Evolutionary conservation across 2,888 invertebrate genomes (phyloP).

Genomic region (Leuctra nigra): DNA sequence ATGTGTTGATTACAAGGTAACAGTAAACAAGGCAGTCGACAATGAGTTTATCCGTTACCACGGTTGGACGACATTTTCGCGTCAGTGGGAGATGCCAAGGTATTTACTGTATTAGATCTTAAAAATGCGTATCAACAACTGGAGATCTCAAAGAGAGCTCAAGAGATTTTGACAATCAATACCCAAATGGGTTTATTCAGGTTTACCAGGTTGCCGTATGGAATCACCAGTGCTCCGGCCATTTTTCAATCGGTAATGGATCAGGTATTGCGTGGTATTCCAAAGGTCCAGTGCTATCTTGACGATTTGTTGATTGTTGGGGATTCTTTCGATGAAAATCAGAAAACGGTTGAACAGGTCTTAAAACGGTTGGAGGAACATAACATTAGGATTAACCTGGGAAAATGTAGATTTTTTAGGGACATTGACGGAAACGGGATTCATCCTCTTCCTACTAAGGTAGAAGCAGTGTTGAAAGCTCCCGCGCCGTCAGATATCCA

Average conservation of each 20-base stretch:
- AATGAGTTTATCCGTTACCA: constrained; percentile 31
- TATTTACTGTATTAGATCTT: constrained; percentile 29
- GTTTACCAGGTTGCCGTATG: constrained; percentile 32
- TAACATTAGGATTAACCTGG: constrained; percentile 2
- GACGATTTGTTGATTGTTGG: constrained; percentile 28
- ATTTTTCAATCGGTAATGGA: constrained; percentile 32
- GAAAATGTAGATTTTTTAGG: constrained; percentile 1
- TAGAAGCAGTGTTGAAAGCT: constrained; percentile 14
- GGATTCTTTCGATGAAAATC: constrained; percentile 19
- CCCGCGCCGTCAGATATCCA: constrained; percentile 15
- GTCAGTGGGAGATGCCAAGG: constrained; percentile 24
- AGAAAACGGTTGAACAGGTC: constrained; percentile 22
- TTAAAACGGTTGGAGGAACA: not conserved
- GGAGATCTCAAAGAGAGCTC: constrained; percentile 24
- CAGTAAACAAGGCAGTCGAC: constrained; percentile 32
- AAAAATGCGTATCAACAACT: constrained; percentile 30
- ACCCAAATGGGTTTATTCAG: constrained; percentile 32
- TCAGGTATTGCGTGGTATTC: constrained; percentile 20
- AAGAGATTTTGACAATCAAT: constrained; percentile 31
- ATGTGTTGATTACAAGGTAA: constrained; percentile 30
- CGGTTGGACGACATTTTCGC: constrained; percentile 29
- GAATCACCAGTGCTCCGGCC: constrained; percentile 29
- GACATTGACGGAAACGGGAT: constrained; percentile 7
- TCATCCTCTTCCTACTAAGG: constrained; percentile 12
- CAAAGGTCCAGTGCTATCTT: constrained; percentile 23